Evolutionary conservation across 2,797 vertebrate species (phyloP), one percentile per base, ranked within the genome.

Genomic region (Protosalanx chinensis): DNA sequence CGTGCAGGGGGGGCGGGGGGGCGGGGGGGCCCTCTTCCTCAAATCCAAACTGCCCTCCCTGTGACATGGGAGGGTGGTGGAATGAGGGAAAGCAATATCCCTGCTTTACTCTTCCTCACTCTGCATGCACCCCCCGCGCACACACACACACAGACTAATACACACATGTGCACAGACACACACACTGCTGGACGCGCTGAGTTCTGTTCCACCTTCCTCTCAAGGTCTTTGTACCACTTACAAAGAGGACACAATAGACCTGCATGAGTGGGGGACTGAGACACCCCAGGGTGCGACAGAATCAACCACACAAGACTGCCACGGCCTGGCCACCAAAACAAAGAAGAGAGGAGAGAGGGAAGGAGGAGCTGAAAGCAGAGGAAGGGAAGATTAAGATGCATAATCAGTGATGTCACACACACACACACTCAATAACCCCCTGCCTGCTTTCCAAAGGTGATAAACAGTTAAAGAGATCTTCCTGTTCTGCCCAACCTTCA

Each of bases 1-100:
- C 72, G 33, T 37, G 57, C 71, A 66, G 71, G 72, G 68, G 64
- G 57, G 67, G 73, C 79, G 79, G 71, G 62, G 67, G 64, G 57
- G 67, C 71, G 65, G 64, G 61, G 67, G 73, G 80, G 76, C 67
- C 6, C 18, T 73, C 70, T 70, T 41, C 59, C 29, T 63, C 56
- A n/a, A 69, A 70, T 81, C 81, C 67, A 84, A 82, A 86, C 81
- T 83, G 68, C 83, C 84, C 84, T 70, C 64, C 65, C 64, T 30
- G 57, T 76, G 77, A 76, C 78, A 72, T 67, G 59, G 73, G 70
- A 68, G 66, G 76, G 67, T 46, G 72, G 46, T 23, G 75, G 80
- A 74, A 76, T 59, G 76, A 71, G 67, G 74, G 59, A 35, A 81
- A 83, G 10, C 41, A 46, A 83, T 73, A 70, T 77, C 67, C 29